phyloP scores from a whole-genome alignment of 2,797 vertebrate genomes.

The Acipenser transmontanus region DNA sequence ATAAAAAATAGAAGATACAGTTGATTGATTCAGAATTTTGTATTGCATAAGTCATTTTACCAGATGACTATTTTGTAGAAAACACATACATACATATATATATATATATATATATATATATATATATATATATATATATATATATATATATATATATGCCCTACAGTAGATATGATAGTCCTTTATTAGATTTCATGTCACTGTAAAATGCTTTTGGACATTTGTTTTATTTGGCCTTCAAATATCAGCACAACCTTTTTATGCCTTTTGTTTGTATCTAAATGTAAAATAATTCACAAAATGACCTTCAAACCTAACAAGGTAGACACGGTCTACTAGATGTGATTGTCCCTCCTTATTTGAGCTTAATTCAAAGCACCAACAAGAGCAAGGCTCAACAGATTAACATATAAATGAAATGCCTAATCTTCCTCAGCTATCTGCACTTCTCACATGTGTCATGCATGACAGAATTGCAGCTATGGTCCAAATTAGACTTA shows the following conservation, averaged over 20 bases:
- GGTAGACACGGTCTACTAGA: constrained; percentile 33
- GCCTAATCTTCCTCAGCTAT: constrained; percentile 30
- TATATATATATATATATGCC: not conserved
- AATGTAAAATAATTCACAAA: too few relatives aligned
- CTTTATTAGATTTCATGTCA: too few relatives aligned
- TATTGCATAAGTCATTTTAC: too few relatives aligned
- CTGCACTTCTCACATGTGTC: not conserved
- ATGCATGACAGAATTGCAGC: not conserved
- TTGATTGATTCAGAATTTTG: too few relatives aligned
- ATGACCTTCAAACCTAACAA: constrained; percentile 37
- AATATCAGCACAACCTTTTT: too few relatives aligned
- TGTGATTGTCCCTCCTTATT: constrained; percentile 37
- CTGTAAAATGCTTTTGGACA: too few relatives aligned
- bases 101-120: not conserved
- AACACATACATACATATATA: constrained; percentile 2
- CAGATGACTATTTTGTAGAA: not conserved
- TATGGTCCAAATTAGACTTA: not conserved
- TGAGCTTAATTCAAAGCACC: constrained; percentile 40
- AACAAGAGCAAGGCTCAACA: constrained; percentile 32
- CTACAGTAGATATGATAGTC: not conserved
- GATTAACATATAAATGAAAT: constrained; percentile 62
- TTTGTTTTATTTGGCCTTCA: too few relatives aligned
- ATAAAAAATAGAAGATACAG: too few relatives aligned
- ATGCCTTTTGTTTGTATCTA: too few relatives aligned
- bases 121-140: not conserved